phyloP scores from a whole-genome alignment of 2,888 invertebrate species.

The Aethes cnicana region DNA sequence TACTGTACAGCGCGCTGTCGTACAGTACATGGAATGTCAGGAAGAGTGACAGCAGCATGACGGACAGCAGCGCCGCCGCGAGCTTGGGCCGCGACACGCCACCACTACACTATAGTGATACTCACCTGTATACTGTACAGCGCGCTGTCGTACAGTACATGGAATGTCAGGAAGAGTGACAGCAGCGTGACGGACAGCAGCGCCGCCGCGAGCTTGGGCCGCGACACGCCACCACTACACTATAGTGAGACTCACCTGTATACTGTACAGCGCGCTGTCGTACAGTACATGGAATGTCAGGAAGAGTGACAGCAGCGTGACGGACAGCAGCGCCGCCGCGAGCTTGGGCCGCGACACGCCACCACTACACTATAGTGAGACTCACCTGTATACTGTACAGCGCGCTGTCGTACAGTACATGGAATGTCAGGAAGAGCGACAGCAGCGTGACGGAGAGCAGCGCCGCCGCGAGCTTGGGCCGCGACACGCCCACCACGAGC shows the following conservation, averaged over 20 bases:
- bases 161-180: neutral
- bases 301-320: neutral
- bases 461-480: constrained; percentile 91
- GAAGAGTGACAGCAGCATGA: neutral
- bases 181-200: neutral
- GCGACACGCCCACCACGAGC: constrained; percentile 91
- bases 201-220: neutral
- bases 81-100: neutral
- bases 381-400: constrained; percentile 88
- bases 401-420: constrained; percentile 92
- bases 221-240: neutral
- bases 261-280: neutral
- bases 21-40: no score
- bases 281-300: no score
- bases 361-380: neutral
- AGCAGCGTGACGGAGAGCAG: constrained; percentile 90
- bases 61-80: neutral
- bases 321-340: neutral
- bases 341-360: neutral
- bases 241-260: neutral
- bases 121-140: neutral
- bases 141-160: no score
- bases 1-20: no score
- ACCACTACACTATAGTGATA: neutral
- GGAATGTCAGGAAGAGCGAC: constrained; percentile 92